phyloP scores from a whole-genome alignment of 2,888 invertebrate species.

The Drosophila percnosoma region DNA sequence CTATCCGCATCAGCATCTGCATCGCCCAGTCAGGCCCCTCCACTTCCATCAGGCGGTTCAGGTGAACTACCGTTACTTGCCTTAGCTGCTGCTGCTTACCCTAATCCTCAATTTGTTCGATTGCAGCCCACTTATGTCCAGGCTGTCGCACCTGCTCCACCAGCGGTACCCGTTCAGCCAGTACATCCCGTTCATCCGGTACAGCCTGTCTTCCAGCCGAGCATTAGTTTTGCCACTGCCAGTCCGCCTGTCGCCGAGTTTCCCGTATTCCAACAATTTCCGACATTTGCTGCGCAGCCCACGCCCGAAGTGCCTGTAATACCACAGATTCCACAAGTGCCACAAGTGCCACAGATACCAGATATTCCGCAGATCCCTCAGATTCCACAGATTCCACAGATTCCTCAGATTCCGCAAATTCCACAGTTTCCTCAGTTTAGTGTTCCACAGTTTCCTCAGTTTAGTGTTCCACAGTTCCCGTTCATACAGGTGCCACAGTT shows the following conservation, averaged over 20 bases:
- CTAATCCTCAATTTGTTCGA: not conserved
- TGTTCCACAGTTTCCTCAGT: slow-evolving; percentile 29
- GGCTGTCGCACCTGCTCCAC: slow-evolving; percentile 42
- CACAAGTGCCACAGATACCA: slow-evolving; percentile 13
- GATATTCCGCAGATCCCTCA: slow-evolving; percentile 30
- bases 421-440: slow-evolving; percentile 27
- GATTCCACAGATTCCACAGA: slow-evolving; percentile 32
- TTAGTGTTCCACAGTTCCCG: slow-evolving; percentile 20
- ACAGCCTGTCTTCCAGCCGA: slow-evolving; percentile 47
- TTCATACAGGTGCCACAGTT: slow-evolving; percentile 34
- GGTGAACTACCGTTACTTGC: slow-evolving; percentile 27
- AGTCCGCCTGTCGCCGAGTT: slow-evolving; percentile 50
- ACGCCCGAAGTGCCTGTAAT: slow-evolving; percentile 46
- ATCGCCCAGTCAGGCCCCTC: slow-evolving; percentile 66
- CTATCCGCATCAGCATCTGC: slow-evolving; percentile 81
- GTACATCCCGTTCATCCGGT: slow-evolving; percentile 43
- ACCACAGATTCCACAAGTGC: slow-evolving; percentile 33
- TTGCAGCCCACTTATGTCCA: slow-evolving; percentile 61
- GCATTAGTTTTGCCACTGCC: slow-evolving; percentile 34
- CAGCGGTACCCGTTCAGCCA: slow-evolving; percentile 29
- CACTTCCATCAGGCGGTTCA: slow-evolving; percentile 63
- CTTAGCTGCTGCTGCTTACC: not conserved
- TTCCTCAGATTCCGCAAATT: slow-evolving; percentile 18
- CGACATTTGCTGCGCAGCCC: slow-evolving; percentile 57
- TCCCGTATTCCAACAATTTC: slow-evolving; percentile 37